Conservation (phyloP, 1,140 invertebrate species). For the Calosoma granatense region DNA sequence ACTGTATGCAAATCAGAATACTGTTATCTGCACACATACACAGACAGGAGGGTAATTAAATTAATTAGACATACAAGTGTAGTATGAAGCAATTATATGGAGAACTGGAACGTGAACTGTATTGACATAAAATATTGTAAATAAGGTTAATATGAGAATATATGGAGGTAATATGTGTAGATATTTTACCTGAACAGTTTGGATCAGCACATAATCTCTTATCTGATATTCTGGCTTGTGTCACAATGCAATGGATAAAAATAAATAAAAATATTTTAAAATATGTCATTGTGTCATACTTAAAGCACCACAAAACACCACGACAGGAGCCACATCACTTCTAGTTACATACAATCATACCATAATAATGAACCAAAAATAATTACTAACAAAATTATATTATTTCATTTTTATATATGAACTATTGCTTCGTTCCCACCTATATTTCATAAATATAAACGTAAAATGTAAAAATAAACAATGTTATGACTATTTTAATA, state of each 20-base stretch:
- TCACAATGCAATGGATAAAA: constrained; percentile 26
- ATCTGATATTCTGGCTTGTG: constrained; percentile 39
- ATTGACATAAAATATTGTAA: no score
- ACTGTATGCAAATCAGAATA: constrained; percentile 18
- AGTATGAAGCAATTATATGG: no score
- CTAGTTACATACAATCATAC: not conserved
- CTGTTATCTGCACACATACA: constrained; percentile 15
- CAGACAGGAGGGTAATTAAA: constrained; percentile 13
- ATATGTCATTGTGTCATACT: constrained; percentile 40
- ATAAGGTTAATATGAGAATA: no score
- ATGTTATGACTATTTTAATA: not conserved
- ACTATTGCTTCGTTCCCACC: not conserved
- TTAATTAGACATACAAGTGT: constrained; percentile 16
- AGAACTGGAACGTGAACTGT: no score
- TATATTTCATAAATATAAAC: not conserved
- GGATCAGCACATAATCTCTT: constrained; percentile 49
- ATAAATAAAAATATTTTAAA: constrained; percentile 36
- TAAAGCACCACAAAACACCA: constrained; percentile 35
- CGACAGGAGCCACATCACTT: constrained; percentile 30
- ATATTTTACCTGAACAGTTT: constrained; percentile 45
- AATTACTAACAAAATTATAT: not conserved
- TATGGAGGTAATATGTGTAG: no score
- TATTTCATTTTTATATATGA: no score
- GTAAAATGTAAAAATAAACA: not conserved
- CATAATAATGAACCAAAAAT: not conserved